Percentiles rank a stretch among this genome's conserved stretches.
These are phyloP conservation scores for Eulacestoma nigropectus DNA, from an alignment of 2,113 vertebrate genomes.

Conservation along the genomic window DNA sequence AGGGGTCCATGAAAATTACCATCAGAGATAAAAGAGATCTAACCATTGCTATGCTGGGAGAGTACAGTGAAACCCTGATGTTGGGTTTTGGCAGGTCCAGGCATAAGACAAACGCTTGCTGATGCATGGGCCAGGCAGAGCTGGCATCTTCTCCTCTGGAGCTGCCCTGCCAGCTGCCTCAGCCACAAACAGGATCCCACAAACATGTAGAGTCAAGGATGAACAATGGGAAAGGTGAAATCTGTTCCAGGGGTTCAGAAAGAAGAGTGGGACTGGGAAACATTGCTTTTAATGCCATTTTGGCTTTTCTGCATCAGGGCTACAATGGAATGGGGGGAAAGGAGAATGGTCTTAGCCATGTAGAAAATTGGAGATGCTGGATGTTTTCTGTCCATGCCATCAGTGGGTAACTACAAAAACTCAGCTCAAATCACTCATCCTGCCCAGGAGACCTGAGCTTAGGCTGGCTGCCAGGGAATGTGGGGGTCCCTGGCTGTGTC, in stretches of 20 bases:
- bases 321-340: rapidly evolving
- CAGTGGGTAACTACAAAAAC: neutral
- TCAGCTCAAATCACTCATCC: neutral
- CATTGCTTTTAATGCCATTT: neutral
- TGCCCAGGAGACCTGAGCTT: neutral
- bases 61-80: slow-evolving; percentile 30
- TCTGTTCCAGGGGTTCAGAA: neutral
- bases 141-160: slow-evolving; percentile 47
- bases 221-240: slow-evolving; percentile 31
- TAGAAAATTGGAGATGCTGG: neutral
- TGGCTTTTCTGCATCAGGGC: neutral
- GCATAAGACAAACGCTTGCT: slow-evolving; percentile 19
- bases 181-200: slow-evolving; percentile 37
- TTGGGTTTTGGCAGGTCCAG: slow-evolving; percentile 58
- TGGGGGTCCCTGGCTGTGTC: too few species aligned
- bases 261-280: neutral
- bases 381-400: neutral
- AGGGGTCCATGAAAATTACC: slow-evolving; percentile 33
- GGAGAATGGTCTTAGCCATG: neutral
- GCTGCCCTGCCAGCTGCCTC: slow-evolving; percentile 53
- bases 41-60: slow-evolving; percentile 49
- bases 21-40: slow-evolving; percentile 51
- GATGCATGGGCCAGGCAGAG: neutral
- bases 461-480: neutral
- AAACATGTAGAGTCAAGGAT: slow-evolving; percentile 30